These are phyloP conservation scores for Manacus vitellinus DNA, from an alignment of 2,113 vertebrate genomes.

Conservation along the genomic window DNA sequence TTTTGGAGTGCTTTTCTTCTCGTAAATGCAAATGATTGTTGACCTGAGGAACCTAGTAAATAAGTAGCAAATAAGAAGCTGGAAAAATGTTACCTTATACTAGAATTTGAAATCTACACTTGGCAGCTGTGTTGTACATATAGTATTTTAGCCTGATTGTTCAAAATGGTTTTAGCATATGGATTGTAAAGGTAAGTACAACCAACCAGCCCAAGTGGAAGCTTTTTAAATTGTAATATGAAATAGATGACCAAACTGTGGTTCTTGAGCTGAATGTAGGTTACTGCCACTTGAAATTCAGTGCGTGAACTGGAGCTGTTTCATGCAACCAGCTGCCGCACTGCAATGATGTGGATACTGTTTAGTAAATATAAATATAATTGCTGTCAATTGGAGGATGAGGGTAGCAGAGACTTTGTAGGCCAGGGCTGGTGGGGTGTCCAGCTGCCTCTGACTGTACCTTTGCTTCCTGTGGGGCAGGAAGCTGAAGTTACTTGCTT, in stretches of 20 bases:
- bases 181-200: background rate
- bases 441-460: background rate
- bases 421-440: background rate
- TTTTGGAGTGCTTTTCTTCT: background rate
- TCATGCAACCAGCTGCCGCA: background rate
- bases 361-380: rapidly evolving
- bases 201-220: background rate
- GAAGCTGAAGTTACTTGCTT: background rate
- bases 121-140: background rate
- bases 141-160: background rate
- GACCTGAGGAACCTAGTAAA: background rate
- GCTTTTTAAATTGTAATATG: background rate
- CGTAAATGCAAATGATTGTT: background rate
- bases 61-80: background rate
- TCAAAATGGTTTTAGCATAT: background rate
- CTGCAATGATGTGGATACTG: background rate
- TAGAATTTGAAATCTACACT: background rate
- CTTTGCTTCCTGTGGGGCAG: background rate
- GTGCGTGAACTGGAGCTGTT: background rate
- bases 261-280: background rate
- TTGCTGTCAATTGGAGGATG: background rate
- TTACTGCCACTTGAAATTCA: background rate
- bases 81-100: background rate
- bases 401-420: background rate
- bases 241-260: background rate